Conservation (phyloP, 2,113 vertebrate species). For the Semnopithecus entellus region DNA sequence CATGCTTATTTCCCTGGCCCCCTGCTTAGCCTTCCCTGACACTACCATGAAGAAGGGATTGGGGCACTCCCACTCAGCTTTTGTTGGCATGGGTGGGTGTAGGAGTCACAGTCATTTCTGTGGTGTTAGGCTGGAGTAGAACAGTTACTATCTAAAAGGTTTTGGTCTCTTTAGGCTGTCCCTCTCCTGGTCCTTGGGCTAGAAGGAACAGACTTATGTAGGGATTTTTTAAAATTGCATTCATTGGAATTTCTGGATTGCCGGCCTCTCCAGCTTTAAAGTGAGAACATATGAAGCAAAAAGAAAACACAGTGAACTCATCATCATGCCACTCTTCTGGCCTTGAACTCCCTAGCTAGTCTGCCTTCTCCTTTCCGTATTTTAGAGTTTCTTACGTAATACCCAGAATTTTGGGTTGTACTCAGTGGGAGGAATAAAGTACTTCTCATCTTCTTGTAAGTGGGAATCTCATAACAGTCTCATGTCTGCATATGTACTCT, state of each 20-base stretch:
- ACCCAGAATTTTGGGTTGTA: not conserved
- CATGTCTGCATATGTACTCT: not conserved
- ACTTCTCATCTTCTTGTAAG: not conserved
- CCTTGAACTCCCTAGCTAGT: not conserved
- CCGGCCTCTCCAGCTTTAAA: not conserved
- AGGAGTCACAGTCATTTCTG: not conserved
- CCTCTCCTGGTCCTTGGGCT: not conserved
- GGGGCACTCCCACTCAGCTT: not conserved
- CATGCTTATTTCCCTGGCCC: not conserved
- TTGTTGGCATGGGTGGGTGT: not conserved
- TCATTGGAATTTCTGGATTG: not conserved
- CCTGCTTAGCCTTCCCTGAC: not conserved
- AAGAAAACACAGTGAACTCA: not conserved
- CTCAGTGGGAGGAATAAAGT: not conserved
- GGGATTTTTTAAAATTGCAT: not conserved
- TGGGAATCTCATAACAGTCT: not conserved
- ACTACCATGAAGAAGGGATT: not conserved
- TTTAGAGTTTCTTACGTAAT: not conserved
- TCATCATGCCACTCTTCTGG: not conserved
- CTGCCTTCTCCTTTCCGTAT: not conserved
- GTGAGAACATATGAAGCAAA: not conserved
- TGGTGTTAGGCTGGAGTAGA: not conserved
- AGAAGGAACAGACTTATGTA: not conserved
- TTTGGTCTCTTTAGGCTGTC: not conserved
- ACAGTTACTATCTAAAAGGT: not conserved